Conservation (phyloP, 2,113 vertebrate genomes). For the Recurvirostra avosetta region DNA sequence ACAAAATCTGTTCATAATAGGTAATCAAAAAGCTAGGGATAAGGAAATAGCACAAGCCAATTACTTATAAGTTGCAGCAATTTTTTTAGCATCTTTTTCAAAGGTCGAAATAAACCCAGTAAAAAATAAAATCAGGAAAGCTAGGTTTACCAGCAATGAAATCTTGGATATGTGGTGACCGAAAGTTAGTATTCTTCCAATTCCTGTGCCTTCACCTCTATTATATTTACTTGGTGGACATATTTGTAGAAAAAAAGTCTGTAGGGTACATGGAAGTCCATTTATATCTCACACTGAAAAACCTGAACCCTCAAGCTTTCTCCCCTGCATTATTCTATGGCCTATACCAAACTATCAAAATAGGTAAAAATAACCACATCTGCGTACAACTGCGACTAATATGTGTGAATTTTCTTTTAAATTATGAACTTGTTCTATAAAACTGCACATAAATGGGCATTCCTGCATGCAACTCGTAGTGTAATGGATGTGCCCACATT, state of each 20-base stretch:
- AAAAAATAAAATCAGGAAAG: not conserved
- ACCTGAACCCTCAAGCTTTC: not conserved
- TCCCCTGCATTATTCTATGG: not conserved
- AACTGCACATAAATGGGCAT: not conserved
- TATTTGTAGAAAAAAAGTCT: not conserved
- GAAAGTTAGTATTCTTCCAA: not conserved
- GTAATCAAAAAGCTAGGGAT: not conserved
- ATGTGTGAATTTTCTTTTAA: not conserved
- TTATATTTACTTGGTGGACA: not conserved
- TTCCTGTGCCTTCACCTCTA: not conserved
- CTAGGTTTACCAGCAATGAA: not conserved
- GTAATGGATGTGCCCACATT: not conserved
- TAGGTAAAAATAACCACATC: not conserved
- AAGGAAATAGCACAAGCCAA: not conserved
- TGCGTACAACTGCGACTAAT: not conserved
- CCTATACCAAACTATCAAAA: not conserved
- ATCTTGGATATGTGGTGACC: not conserved
- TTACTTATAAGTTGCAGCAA: not conserved
- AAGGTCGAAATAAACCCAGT: not conserved
- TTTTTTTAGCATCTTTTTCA: not conserved
- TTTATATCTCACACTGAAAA: not conserved
- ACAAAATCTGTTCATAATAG: not conserved
- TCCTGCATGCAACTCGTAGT: not conserved
- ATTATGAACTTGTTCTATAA: not conserved
- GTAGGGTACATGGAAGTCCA: not conserved